Percentiles rank a stretch among this genome's conserved stretches.
These are phyloP conservation scores for Microtus montanus DNA, from an alignment of 2,113 vertebrate genomes.

Conservation along the genomic window DNA sequence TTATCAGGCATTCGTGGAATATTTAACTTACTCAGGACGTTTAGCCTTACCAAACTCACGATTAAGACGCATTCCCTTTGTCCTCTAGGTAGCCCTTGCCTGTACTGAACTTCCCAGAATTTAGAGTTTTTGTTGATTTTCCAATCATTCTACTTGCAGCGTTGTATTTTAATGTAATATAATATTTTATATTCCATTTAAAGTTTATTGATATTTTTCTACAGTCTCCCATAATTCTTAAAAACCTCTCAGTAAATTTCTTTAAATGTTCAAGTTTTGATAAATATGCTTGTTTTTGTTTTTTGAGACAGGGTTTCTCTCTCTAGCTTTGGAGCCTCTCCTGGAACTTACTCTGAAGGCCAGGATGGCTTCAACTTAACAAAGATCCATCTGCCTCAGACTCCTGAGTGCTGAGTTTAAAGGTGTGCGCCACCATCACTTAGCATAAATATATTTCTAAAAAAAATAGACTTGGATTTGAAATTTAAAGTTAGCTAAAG, in stretches of 20 bases:
- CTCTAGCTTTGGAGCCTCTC: too few relatives aligned
- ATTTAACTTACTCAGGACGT: not conserved
- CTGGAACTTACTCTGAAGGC: too few relatives aligned
- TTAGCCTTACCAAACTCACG: not conserved
- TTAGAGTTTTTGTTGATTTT: not conserved
- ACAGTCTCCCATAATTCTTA: not conserved
- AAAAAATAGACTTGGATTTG: not conserved
- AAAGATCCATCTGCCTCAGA: too few relatives aligned
- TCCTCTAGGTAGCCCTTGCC: not conserved
- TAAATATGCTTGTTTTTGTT: not conserved
- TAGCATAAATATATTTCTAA: too few relatives aligned
- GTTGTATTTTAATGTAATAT: not conserved
- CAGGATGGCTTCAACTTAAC: too few relatives aligned
- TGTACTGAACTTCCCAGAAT: not conserved
- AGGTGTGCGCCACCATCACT: too few relatives aligned
- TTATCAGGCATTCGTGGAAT: not conserved
- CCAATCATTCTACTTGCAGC: not conserved
- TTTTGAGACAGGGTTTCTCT: too few relatives aligned
- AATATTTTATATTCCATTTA: not conserved
- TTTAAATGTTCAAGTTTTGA: not conserved
- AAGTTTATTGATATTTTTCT: not conserved
- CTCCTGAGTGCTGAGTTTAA: too few relatives aligned
- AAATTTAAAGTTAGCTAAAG: not conserved
- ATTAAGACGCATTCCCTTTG: not conserved
- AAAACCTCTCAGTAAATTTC: slow-evolving; percentile 1